Evolutionary conservation across 2,113 vertebrate species (phyloP), one percentile per base, ranked within the genome.

Genomic region (Phasianus colchicus): DNA sequence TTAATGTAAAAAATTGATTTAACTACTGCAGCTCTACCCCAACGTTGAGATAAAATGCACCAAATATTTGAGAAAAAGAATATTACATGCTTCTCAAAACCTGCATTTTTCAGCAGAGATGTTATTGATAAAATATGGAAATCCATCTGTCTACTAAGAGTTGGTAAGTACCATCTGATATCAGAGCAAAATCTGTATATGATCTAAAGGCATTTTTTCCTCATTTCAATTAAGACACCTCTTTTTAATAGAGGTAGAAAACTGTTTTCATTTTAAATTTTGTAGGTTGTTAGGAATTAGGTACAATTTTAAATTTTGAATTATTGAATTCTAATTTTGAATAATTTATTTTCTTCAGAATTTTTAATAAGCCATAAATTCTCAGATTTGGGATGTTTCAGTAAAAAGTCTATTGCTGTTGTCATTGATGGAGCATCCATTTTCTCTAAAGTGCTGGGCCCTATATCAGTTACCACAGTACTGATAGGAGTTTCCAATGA

Each of bases 401-500:
- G 17, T 45, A 52, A 82, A 82, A 82, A 64, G 10, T 77, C 6
- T 16, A 2, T 13, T 84, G 25, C 6, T 14, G 2, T 18, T 84
- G 25, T 34, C 19, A 70, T 24, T 12, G 24, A 45, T 8, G 22
- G 38, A 75, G 4, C 9, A 79, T 16, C n/a, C 52, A 45, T 13
- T 72, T 75, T 2, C 3, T 42, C 5, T 6, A 0, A 1, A 83
- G 5, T 74, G 5, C 11, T 29, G 61, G 25, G 17, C 11, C 7
- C 20, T 43, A 14, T 6, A 6, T 3, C 2, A 0, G 13, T 3
- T 19, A 18, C 25, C 34, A 4, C 29, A 42, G 12, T 17, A 22
- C 27, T 63, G 10, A 16, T 40, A 52, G 25, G 6, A 16, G 4
- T 2, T 10, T 40, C 30, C 34, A 73, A 27, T 22, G 36, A 55